phyloP scores from a whole-genome alignment of 2,113 vertebrate genomes.

The Platysteira castanea region DNA sequence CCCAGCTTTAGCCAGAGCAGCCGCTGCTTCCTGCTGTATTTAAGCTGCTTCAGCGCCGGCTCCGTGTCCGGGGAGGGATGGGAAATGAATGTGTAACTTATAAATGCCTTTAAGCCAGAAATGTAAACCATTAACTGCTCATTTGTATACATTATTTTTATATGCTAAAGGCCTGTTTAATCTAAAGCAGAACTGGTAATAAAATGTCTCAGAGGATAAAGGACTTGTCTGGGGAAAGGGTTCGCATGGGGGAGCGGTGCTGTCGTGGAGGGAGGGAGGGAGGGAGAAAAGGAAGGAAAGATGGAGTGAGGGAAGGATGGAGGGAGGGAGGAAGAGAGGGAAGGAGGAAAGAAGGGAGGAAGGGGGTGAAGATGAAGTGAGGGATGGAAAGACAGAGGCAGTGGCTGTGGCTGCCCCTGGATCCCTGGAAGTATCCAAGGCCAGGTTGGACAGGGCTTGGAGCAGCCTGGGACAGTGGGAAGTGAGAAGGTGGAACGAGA shows the following conservation, averaged over 20 bases:
- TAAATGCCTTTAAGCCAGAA: slow-evolving; percentile 40
- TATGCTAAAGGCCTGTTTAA: slow-evolving; percentile 29
- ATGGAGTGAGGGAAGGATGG: neutral
- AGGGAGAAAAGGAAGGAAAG: neutral
- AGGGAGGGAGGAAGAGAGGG: neutral
- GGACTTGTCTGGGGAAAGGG: neutral
- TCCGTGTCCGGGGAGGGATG: neutral
- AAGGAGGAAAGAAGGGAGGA: neutral
- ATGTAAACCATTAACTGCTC: slow-evolving; percentile 10
- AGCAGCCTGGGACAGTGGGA: neutral
- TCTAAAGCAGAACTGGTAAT: slow-evolving; percentile 40
- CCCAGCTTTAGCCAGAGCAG: neutral
- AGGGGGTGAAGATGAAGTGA: neutral
- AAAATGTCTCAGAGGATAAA: slow-evolving; percentile 1
- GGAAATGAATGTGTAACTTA: slow-evolving; percentile 41
- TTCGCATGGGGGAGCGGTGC: neutral
- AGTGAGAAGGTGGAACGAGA: neutral
- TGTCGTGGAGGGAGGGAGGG: neutral
- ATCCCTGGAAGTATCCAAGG: neutral
- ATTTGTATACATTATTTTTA: slow-evolving; percentile 71
- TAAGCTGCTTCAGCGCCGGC: neutral
- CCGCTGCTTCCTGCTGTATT: slow-evolving; percentile 24
- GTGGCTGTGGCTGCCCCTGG: neutral
- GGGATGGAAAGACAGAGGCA: neutral
- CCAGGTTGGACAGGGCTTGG: neutral